Base-by-base conservation (phyloP, 2,113 vertebrate genomes). In the Vicugna pacos region DNA sequence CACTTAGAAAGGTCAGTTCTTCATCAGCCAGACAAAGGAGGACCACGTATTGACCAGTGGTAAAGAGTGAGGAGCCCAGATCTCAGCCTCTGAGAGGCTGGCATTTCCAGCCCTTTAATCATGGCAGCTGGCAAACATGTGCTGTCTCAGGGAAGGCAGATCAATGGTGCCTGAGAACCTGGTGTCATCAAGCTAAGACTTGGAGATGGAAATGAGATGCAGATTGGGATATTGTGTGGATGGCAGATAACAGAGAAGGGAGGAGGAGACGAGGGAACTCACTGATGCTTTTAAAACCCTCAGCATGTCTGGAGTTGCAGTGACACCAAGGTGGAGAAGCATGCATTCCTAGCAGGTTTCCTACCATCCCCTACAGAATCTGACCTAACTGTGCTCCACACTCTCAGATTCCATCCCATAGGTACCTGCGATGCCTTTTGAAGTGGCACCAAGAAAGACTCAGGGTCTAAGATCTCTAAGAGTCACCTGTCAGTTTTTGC, bases 21-120 rank as follows among this genome's bases (percentile, higher is more conserved):
- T 96, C 97, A 94, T 96, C 97, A 97, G 94, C 79, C 96, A 96
- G 96, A 97, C 97, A 97, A 96, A 97, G 93, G 97, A 97, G 97
- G 94, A 96, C 94, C 97, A 95, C 94, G 89, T 89, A 95, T 93
- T 96, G 96, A 94, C 94, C 97, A 89, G 79, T 62, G 87, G 91
- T 93, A 89, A 97, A 92, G 69, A 91, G 22, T 2, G 0, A 56
- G 64, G 64, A 85, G 62, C 79, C 85, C 82, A 76, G 91, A 84
- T 75, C 91, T 82, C 85, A 46, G 94, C 94, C 67, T 97, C 82
- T 38, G 85, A 84, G 79, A 96, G 86, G 58, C 97, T 92, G 96
- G 96, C 86, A 95, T 97, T 96, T 93, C 75, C 60, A 92, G 65
- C 64, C 86, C 79, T 96, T 76, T 91, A 60, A 96, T 97, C 94